Evolutionary conservation across 2,888 invertebrate species (phyloP), one percentile per base, ranked within the genome.

Genomic region (Euzophera pinguis): DNA sequence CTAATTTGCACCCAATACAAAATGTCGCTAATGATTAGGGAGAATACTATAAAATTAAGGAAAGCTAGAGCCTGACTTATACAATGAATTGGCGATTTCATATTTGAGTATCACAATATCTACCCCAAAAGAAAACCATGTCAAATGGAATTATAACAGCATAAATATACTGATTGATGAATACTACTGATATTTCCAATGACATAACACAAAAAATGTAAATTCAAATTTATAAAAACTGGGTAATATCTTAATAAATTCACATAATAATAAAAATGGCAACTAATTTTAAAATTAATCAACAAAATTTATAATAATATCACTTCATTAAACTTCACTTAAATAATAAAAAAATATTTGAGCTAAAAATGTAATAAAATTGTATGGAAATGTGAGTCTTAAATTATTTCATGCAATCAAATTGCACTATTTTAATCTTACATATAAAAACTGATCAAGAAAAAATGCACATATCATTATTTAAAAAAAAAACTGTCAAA

Each of bases 321-420:
- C 60, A 60, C 60, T 54, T 56, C n/a, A 12, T 47, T 39, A 17
- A 22, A 6, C 22, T 52, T 56, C 56, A 60, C 56, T 52, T 52
- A 52, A 55, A 48, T n/a, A 39, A 54, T 54, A 34, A 52, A 51
- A n/a, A 53, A 53, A 53, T 50, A 50, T 53, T 56, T 60, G 55
- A 58, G 56, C 56, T 56, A 56, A 38, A 14, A 3, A 22, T 1
- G 13, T 34, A 48, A 50, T 43, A 56, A 50, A 52, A 47, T 13
- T 12, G 52, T 41, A 52, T 57, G 59, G 59, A 59, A 59, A 55
- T 55, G 55, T 53, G 14, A 17, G 41, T 50, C 53, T 55, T 52
- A 52, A 16, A 16, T 17, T 42, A 13, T 38, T 43, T 16, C 41
- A 5, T 35, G 14, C 37, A 48, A 50, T 48, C n/a, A 38, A 17